Percentiles rank a stretch among this genome's conserved stretches.
Evolutionary conservation across 2,797 vertebrate species (phyloP).

Genomic region (Petrocephalus schoutedeni): DNA sequence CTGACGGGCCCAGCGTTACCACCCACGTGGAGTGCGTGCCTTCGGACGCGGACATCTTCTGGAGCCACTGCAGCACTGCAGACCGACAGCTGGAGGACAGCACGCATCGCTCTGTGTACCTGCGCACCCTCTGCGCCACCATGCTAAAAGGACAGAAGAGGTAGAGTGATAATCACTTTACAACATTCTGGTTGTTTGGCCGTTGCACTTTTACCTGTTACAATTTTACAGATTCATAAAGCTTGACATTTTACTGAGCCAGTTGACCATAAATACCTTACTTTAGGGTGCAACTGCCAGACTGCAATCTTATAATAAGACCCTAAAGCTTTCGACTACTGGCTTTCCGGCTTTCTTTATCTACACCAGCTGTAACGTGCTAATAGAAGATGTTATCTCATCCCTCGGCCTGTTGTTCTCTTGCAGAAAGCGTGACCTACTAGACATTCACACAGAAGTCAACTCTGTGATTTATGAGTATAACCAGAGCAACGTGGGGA

Average conservation of each 20-base stretch:
- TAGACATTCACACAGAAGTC: constrained; percentile 73
- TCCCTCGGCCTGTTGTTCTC: constrained; percentile 14
- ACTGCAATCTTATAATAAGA: not conserved
- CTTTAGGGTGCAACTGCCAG: not conserved
- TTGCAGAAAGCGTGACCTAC: constrained; percentile 65
- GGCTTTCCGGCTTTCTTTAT: not conserved
- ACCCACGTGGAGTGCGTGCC: constrained; percentile 49
- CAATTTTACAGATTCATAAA: not conserved
- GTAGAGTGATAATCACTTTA: constrained; percentile 36
- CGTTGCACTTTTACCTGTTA: not conserved
- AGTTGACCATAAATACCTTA: not conserved
- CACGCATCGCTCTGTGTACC: constrained; percentile 63
- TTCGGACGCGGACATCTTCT: constrained; percentile 77
- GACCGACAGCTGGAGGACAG: constrained; percentile 52
- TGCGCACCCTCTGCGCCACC: constrained; percentile 61
- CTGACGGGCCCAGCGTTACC: constrained; percentile 52
- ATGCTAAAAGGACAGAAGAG: constrained; percentile 55
- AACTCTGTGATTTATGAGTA: constrained; percentile 66
- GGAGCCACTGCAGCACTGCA: constrained; percentile 78
- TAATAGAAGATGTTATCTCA: not conserved
- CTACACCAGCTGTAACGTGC: not conserved
- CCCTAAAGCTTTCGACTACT: not conserved
- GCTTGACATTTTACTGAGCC: not conserved
- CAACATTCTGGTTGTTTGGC: not conserved
- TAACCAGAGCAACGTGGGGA: constrained; percentile 55